These are phyloP conservation scores for Scaptomyza polygonia DNA, from an alignment of 2,888 invertebrate genomes.

Conservation along the genomic window DNA sequence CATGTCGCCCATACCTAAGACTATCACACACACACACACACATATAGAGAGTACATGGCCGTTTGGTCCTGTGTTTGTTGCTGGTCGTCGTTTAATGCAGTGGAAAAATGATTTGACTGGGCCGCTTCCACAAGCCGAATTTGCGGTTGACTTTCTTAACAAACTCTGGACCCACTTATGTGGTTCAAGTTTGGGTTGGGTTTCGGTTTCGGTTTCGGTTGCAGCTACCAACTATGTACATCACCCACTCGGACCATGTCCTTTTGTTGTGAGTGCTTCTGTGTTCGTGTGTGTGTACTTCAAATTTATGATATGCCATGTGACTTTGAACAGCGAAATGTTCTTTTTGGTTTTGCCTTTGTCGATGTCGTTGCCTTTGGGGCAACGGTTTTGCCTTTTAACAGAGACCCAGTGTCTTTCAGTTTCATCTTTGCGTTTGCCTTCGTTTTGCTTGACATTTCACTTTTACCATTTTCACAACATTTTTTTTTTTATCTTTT, in stretches of 20 bases:
- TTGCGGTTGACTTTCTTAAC: conserved; percentile 66
- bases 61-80: conserved; percentile 37
- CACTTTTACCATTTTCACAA: conserved; percentile 63
- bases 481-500: conserved; percentile 47
- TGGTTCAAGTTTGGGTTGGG: conserved; percentile 10
- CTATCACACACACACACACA: conserved; percentile 18
- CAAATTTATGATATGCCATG: conserved; percentile 74
- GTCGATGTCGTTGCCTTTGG: conserved; percentile 24
- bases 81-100: conserved; percentile 71
- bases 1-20: conserved; percentile 44
- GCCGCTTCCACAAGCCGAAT: conserved; percentile 56
- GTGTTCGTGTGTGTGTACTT: conserved; percentile 44
- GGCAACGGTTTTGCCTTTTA: conserved; percentile 28
- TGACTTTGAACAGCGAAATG: conserved; percentile 70
- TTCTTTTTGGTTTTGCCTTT: conserved; percentile 27
- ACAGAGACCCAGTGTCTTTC: conserved; percentile 33
- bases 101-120: conserved; percentile 77
- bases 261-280: conserved; percentile 30
- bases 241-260: conserved; percentile 23
- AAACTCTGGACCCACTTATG: conserved; percentile 38
- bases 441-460: conserved; percentile 72
- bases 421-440: conserved; percentile 43
- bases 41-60: conserved; percentile 19
- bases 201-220: conserved; percentile 1
- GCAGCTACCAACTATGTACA: conserved; percentile 8